Evolutionary conservation across 2,797 vertebrate species (phyloP).

Genomic region (Alfaro cultratus): DNA sequence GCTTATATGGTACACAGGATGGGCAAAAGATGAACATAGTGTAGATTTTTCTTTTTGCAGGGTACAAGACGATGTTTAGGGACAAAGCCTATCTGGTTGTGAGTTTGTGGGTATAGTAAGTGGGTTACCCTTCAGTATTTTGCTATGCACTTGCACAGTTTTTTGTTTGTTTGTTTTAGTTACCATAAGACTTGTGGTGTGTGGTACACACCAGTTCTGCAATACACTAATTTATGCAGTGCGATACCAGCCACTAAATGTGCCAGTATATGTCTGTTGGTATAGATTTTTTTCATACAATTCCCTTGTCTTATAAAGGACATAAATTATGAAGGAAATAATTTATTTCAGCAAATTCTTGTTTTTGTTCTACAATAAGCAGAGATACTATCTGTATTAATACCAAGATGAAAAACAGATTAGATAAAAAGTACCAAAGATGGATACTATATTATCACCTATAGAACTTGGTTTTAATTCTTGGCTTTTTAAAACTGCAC

Average conservation of each 20-base stretch:
- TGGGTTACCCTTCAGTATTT: constrained; percentile 1
- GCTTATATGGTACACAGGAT: background rate
- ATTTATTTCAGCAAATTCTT: background rate
- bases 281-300: background rate
- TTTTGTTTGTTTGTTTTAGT: constrained; percentile 4
- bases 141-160: background rate
- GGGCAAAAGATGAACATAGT: background rate
- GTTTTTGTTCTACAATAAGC: background rate
- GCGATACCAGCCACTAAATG: background rate
- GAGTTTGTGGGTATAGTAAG: constrained; percentile 7
- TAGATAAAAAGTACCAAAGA: background rate
- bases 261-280: background rate
- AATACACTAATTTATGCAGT: background rate
- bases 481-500: background rate
- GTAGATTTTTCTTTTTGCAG: background rate
- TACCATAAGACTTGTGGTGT: constrained; percentile 20
- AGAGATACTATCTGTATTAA: background rate
- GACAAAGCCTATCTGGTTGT: background rate
- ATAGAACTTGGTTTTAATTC: background rate
- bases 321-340: background rate
- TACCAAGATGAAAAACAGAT: background rate
- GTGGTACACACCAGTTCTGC: background rate
- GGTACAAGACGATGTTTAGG: constrained; percentile 1
- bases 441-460: background rate
- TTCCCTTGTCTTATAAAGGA: background rate